Conservation (phyloP, 2,113 vertebrate species). For the Daubentonia madagascariensis region DNA sequence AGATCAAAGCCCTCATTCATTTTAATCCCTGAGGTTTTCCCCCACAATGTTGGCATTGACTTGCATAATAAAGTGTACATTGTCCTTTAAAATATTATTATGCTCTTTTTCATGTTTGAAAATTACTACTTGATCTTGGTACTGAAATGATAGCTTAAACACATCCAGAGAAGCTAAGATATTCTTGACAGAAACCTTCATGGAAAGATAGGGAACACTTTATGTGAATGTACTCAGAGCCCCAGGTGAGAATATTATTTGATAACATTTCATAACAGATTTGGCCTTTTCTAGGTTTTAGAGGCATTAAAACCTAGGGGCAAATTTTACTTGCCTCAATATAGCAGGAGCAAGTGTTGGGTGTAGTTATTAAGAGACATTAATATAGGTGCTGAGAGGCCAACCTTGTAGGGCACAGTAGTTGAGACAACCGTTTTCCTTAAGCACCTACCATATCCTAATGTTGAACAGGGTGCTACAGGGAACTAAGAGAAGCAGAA, state of each 20-base stretch:
- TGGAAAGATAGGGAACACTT: neutral
- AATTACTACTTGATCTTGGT: neutral
- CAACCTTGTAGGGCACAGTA: neutral
- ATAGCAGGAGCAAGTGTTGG: neutral
- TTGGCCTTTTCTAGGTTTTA: conserved; percentile 37
- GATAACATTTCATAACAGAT: neutral
- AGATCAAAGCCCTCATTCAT: neutral
- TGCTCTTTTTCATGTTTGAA: conserved; percentile 18
- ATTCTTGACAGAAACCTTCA: conserved; percentile 18
- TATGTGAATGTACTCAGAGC: neutral
- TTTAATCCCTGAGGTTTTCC: neutral
- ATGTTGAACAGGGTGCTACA: neutral
- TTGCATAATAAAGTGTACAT: conserved; percentile 17
- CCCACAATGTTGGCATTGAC: neutral
- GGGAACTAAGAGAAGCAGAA: neutral
- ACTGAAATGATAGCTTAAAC: neutral
- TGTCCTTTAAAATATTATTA: neutral
- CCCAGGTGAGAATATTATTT: neutral
- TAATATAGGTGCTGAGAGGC: neutral
- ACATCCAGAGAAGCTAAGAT: neutral
- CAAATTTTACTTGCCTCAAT: neutral
- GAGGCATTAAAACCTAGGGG: neutral
- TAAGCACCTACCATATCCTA: neutral
- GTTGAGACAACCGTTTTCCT: neutral
- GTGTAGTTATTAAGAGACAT: neutral